Base-by-base conservation (phyloP, 1,140 invertebrate genomes). In the Nephotettix cincticeps region DNA sequence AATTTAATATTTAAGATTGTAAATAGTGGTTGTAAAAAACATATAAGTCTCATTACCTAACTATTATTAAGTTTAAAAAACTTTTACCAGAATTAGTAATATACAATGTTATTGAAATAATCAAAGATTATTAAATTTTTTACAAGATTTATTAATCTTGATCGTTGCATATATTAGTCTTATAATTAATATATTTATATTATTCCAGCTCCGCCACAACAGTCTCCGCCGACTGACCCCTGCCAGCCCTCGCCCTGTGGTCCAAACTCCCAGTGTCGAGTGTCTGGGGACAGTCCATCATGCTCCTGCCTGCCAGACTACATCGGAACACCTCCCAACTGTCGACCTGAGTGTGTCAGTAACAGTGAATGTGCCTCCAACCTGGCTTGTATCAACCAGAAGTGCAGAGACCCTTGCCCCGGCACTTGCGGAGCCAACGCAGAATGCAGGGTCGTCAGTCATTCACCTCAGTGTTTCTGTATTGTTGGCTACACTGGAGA, bases 21-120 rank as follows among this genome's bases (percentile, higher is more conserved):
- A n/a, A n/a, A n/a, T n/a, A n/a, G n/a, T n/a, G n/a, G n/a, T n/a
- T n/a, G n/a, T n/a, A n/a, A n/a, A n/a, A n/a, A n/a, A n/a, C n/a
- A n/a, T n/a, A n/a, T n/a, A n/a, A n/a, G n/a, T n/a, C n/a, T n/a
- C n/a, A n/a, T n/a, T n/a, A n/a, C n/a, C n/a, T n/a, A n/a, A n/a
- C n/a, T n/a, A n/a, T n/a, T n/a, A n/a, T n/a, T n/a, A n/a, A n/a
- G n/a, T n/a, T n/a, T n/a, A n/a, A n/a, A n/a, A n/a, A n/a, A n/a
- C 79, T 89, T 76, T 88, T 89, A 78, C 84, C 86, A 25, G 89
- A 90, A 73, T 88, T 90, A 80, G 80, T 83, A 28, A 83, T 82
- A 79, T 82, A 86, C 75, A 83, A 81, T 77, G 79, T 84, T 32
- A 87, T 88, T 76, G 86, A 87, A 75, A 87, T 88, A 81, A 89